Evolutionary conservation across 2,888 invertebrate genomes (phyloP), one percentile per base, ranked within the genome.

Genomic region (Parthenolecanium corni): DNA sequence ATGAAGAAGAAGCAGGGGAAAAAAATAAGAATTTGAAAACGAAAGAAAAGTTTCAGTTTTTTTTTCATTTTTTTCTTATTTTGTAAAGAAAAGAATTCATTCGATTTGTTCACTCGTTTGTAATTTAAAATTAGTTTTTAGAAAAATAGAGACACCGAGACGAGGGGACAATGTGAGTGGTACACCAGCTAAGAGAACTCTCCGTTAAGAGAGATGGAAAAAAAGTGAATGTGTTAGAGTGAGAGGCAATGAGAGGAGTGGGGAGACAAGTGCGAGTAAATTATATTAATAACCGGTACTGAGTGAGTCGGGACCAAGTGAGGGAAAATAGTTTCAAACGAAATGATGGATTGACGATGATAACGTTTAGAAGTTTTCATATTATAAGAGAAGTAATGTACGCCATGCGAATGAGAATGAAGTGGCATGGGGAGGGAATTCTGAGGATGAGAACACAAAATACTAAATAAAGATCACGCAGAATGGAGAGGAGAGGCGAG

Each of bases 261-360:
- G 21, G 21, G 23, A 49, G 21, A 49, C 49, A 49, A 49, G 49
- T 23, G 21, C 49, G 23, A 31, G 23, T 49, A 49, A 49, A 49
- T 49, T 54, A 42, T 21, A 42, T 54, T 54, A 54, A 40, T 42
- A 54, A 56, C 16, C 16, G 46, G 16, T 18, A 25, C 23, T n/a
- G 56, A 23, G 20, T 20, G 40, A 31, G 20, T 11, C 9, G 2
- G 16, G 44, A 24, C 18, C 49, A 21, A 14, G 49, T 18, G 49
- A 23, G 44, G 44, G 44, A 18, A 18, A 47, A 47, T 49, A 20
- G 36, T 47, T 31, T 47, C 46, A 25, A 58, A 58, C 46, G 58
- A 58, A 58, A 58, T 58, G 58, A 58, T 58, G 49, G 49, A 58
- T 31, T 58, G 49, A 31, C 31, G 46, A 58, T 46, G 58, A 58